phyloP scores from a whole-genome alignment of 2,113 vertebrate genomes.

The Chrysochloris asiatica region DNA sequence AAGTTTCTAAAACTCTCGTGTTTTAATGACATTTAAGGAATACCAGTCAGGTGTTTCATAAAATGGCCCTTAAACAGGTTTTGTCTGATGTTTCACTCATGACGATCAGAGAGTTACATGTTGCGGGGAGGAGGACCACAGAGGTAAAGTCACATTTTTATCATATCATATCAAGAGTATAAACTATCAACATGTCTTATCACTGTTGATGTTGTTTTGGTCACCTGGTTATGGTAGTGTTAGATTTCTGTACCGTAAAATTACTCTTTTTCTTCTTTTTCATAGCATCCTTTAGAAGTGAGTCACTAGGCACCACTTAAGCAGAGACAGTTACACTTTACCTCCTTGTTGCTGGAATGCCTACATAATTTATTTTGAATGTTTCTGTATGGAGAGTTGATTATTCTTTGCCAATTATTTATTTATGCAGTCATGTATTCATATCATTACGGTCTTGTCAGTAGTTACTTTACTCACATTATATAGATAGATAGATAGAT shows the following conservation, averaged over 20 bases:
- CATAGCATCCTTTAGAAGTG: background rate
- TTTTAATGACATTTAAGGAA: background rate
- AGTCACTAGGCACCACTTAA: background rate
- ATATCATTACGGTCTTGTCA: too few species aligned
- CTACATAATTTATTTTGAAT: slow-evolving; percentile 1
- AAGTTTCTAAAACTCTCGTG: background rate
- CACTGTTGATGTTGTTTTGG: background rate
- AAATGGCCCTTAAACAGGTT: background rate
- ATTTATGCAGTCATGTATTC: background rate
- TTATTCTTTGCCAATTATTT: background rate
- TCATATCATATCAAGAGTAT: background rate
- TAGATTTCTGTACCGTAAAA: background rate
- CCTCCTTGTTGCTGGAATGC: background rate
- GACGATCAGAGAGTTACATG: background rate
- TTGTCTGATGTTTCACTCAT: background rate
- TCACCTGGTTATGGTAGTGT: background rate
- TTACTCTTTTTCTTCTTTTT: background rate
- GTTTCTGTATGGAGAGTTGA: background rate
- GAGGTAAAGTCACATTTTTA: background rate
- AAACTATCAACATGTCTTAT: too few species aligned
- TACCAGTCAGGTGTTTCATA: background rate
- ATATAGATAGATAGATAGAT: too few species aligned
- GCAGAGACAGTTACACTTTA: background rate
- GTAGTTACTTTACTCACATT: too few species aligned
- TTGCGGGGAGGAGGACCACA: background rate